Percentiles rank a stretch among this genome's conserved stretches.
phyloP scores from a whole-genome alignment of 2,797 vertebrate species.

The Tachyglossus aculeatus region DNA sequence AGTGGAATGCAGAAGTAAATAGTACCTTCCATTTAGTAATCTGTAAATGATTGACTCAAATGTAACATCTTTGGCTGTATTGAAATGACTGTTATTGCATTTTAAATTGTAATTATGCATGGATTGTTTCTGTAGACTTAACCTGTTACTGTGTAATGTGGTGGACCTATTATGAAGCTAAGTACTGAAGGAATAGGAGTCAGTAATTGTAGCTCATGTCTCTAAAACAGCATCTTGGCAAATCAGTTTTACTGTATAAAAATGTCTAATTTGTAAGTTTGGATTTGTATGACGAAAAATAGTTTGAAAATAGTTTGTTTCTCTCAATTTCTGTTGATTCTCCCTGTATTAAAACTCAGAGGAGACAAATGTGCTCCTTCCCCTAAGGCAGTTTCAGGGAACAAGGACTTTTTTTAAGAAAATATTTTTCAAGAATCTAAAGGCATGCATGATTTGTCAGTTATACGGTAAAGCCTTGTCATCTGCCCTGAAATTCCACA shows the following conservation, averaged over 20 bases:
- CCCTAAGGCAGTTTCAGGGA: conserved; percentile 52
- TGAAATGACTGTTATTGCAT: conserved; percentile 47
- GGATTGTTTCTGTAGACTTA: conserved; percentile 52
- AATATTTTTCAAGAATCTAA: conserved; percentile 41
- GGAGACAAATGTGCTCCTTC: conserved; percentile 64
- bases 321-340: conserved; percentile 43
- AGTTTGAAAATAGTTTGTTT: conserved; percentile 22
- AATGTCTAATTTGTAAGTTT: conserved; percentile 10
- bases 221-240: background rate
- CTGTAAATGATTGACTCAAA: conserved; percentile 68
- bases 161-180: conserved; percentile 52
- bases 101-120: conserved; percentile 57
- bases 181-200: conserved; percentile 54
- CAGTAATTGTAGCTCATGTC: conserved; percentile 43
- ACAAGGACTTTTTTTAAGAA: conserved; percentile 23
- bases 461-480: conserved; percentile 44
- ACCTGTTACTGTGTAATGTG: conserved; percentile 50
- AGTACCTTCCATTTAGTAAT: conserved; percentile 71
- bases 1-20: conserved; percentile 58
- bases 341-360: conserved; percentile 29
- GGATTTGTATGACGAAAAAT: conserved; percentile 52
- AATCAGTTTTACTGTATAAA: background rate
- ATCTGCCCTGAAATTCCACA: conserved; percentile 53
- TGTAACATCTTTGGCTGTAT: conserved; percentile 42
- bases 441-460: conserved; percentile 34